These are phyloP conservation scores for Crotalus horridus DNA, from an alignment of 2,113 vertebrate species.

Conservation along the genomic window DNA sequence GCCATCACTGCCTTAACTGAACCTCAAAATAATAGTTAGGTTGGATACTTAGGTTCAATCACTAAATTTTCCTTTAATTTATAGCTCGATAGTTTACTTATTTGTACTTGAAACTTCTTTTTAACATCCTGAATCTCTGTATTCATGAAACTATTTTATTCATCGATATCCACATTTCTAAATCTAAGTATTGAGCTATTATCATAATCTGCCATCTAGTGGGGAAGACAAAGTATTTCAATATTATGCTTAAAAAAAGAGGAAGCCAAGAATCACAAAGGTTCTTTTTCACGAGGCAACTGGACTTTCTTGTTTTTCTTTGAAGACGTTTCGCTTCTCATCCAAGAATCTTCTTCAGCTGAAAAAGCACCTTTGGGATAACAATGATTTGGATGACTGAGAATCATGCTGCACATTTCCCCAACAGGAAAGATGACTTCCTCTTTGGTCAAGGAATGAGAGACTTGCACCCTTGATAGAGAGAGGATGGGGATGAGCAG, in stretches of 20 bases:
- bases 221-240: slow-evolving; percentile 29
- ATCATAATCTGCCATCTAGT: slow-evolving; percentile 52
- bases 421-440: neutral
- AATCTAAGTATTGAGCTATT: neutral
- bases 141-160: neutral
- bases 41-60: neutral
- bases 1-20: neutral
- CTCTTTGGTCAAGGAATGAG: neutral
- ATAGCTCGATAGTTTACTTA: neutral
- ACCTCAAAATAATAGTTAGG: neutral
- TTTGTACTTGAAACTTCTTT: neutral
- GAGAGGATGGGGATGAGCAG: neutral
- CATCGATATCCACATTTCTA: neutral
- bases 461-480: no score
- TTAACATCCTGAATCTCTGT: slow-evolving; percentile 6
- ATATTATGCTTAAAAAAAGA: neutral
- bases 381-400: no score
- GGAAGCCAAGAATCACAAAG: neutral
- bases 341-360: no score
- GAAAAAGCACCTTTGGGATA: no score
- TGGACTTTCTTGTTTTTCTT: no score
- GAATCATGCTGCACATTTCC: neutral
- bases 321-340: no score
- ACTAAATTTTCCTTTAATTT: neutral
- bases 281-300: no score